A percentile compares a stretch with the other conserved stretches of the same genome.
Conservation (phyloP, 2,797 vertebrate genomes). For the Propithecus deckenii region DNA sequence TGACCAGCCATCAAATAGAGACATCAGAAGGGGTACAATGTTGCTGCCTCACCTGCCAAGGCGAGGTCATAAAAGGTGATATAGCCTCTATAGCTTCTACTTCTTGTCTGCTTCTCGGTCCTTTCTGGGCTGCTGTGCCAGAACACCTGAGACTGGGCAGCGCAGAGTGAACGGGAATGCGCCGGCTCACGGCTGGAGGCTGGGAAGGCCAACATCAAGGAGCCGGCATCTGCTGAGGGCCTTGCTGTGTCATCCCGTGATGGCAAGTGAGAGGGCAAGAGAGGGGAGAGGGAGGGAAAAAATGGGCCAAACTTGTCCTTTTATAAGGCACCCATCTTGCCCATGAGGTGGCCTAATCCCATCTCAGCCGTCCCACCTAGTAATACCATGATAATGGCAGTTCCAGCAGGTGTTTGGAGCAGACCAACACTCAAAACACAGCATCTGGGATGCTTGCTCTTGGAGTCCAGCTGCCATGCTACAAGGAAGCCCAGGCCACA, state of each 20-base stretch:
- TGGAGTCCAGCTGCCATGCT: background rate
- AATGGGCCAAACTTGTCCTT: background rate
- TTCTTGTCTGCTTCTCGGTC: background rate
- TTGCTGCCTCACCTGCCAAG: background rate
- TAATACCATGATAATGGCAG: background rate
- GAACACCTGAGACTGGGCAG: no score
- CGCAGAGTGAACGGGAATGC: background rate
- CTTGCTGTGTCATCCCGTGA: background rate
- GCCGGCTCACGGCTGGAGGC: background rate
- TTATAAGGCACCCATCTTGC: background rate
- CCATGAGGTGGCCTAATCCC: no score
- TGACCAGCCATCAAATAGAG: background rate
- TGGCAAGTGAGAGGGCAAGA: background rate
- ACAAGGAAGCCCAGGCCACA: background rate
- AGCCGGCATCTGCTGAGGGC: no score
- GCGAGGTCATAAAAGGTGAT: background rate
- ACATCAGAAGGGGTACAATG: background rate
- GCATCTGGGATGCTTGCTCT: background rate
- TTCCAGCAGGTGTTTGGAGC: background rate
- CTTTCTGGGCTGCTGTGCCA: background rate
- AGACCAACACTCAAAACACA: no score
- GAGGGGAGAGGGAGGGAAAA: background rate
- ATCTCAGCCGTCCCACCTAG: background rate
- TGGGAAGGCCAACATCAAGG: background rate
- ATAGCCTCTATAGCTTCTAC: background rate